Evolutionary conservation across 2,113 vertebrate genomes (phyloP).

Genomic region (Ammodytes marinus): DNA sequence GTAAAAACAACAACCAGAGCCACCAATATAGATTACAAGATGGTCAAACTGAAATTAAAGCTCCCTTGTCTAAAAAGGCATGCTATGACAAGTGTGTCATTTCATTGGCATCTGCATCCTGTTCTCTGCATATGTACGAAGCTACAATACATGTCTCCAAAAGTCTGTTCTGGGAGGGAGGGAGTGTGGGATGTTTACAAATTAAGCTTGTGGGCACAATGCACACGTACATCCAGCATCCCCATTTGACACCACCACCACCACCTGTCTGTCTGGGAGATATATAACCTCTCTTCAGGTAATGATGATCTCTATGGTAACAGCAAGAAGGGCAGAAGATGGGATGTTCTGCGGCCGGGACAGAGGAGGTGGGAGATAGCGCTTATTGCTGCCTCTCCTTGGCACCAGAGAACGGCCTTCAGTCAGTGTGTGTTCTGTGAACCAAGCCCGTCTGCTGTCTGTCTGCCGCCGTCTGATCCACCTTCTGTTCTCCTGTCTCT

Average conservation of each 20-base stretch:
- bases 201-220: slow-evolving; percentile 18
- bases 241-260: slow-evolving; percentile 63
- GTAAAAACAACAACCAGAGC: background rate
- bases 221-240: slow-evolving; percentile 33
- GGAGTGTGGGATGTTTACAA: background rate
- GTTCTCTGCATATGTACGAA: slow-evolving; percentile 21
- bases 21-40: background rate
- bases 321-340: slow-evolving; percentile 56
- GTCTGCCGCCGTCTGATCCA: background rate
- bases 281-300: slow-evolving; percentile 66
- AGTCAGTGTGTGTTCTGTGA: background rate
- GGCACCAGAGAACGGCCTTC: background rate
- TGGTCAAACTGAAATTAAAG: slow-evolving; percentile 42
- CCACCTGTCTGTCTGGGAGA: slow-evolving; percentile 50
- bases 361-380: slow-evolving; percentile 55
- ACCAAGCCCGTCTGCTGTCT: background rate
- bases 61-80: slow-evolving; percentile 22
- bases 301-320: slow-evolving; percentile 79
- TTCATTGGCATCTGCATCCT: slow-evolving; percentile 34
- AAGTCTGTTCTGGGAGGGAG: background rate
- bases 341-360: slow-evolving; percentile 52
- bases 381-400: slow-evolving; percentile 24
- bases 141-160: slow-evolving; percentile 11
- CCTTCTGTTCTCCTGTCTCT: slow-evolving; percentile 42
- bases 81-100: slow-evolving; percentile 31